Conservation (phyloP, 1,140 invertebrate genomes). For the Acromyrmex heyeri region DNA sequence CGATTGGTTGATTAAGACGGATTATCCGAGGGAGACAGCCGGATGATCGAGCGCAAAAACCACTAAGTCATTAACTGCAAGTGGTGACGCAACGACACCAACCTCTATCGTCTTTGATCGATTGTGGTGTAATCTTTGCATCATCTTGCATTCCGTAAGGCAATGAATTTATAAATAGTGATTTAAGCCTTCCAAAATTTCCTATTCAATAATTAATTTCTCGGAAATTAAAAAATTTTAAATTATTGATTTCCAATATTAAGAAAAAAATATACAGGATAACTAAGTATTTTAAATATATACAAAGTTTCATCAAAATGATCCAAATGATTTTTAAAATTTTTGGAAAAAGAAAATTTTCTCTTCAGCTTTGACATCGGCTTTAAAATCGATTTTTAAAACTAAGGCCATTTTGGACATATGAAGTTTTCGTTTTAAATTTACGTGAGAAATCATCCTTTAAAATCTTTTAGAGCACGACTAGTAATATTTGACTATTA, state of each 20-base stretch:
- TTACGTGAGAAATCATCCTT: too few species aligned
- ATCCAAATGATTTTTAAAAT: too few species aligned
- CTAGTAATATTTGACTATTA: too few species aligned
- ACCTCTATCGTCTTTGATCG: conserved; percentile 40
- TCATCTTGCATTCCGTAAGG: conserved; percentile 27
- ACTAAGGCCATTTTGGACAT: too few species aligned
- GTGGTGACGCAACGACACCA: conserved; percentile 45
- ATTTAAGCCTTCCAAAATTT: background rate
- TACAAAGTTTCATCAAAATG: too few species aligned
- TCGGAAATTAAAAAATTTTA: background rate
- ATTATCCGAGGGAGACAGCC: conserved; percentile 45
- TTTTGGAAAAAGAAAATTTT: too few species aligned
- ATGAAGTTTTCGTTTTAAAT: too few species aligned
- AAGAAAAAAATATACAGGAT: background rate
- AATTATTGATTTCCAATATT: background rate
- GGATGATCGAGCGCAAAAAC: conserved; percentile 51
- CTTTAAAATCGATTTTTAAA: too few species aligned
- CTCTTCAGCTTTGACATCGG: too few species aligned
- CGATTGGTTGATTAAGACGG: conserved; percentile 43
- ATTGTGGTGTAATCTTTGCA: conserved; percentile 42
- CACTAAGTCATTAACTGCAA: conserved; percentile 42
- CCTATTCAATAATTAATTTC: background rate
- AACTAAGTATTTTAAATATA: too few species aligned
- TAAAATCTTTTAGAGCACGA: too few species aligned
- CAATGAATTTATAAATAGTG: background rate